Conservation (phyloP, 2,888 invertebrate species). For the Morinoia aosen region DNA sequence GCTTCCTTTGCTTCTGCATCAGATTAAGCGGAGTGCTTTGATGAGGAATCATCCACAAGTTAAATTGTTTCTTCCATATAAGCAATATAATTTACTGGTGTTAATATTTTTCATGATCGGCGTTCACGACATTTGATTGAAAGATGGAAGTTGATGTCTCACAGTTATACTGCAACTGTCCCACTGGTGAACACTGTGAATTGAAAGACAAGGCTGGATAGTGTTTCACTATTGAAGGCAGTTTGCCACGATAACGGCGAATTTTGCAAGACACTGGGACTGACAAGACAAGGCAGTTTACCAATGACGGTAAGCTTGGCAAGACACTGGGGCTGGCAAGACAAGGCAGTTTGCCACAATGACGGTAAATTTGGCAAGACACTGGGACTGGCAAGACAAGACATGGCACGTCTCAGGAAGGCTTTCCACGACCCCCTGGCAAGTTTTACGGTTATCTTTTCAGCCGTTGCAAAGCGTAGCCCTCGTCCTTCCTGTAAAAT, state of each 20-base stretch:
- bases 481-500: constrained; percentile 25
- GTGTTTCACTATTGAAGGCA: neutral
- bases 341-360: neutral
- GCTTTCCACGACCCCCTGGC: neutral
- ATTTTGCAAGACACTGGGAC: neutral
- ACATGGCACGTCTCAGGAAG: neutral
- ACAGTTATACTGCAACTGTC: neutral
- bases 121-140: neutral
- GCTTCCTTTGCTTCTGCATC: no score
- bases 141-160: neutral
- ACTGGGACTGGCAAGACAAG: neutral
- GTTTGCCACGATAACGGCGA: neutral
- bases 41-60: neutral
- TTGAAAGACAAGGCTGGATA: neutral
- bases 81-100: neutral
- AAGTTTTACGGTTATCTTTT: constrained; percentile 30
- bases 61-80: neutral
- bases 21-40: neutral
- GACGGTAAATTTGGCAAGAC: neutral
- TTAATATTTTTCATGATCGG: neutral
- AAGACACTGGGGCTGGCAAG: neutral
- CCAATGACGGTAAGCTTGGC: neutral
- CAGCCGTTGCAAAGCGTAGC: constrained; percentile 30
- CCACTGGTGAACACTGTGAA: neutral
- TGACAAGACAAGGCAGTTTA: neutral